Percentiles rank a stretch among this genome's conserved stretches.
These are phyloP conservation scores for Pseudomugil gertrudae DNA, from an alignment of 2,797 vertebrate genomes.

Conservation along the genomic window DNA sequence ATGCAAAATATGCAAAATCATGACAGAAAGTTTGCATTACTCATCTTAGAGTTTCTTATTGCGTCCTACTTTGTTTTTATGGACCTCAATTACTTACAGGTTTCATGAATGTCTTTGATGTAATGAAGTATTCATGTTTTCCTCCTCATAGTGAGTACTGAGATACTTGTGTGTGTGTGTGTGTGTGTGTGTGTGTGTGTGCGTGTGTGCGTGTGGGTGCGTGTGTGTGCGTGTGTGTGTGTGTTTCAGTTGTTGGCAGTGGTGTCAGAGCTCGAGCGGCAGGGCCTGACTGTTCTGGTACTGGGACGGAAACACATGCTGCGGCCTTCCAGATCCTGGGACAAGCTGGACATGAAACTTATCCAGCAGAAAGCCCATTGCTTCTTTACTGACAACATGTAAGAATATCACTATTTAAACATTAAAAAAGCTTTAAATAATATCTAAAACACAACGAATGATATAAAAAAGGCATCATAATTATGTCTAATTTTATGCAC, in stretches of 20 bases:
- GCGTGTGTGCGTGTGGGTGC: no score
- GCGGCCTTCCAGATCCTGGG: conserved; percentile 77
- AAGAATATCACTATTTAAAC: conserved; percentile 54
- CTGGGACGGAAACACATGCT: conserved; percentile 96
- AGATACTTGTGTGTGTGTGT: conserved; percentile 21
- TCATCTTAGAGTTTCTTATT: not conserved
- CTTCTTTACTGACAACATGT: conserved; percentile 96
- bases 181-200: no score
- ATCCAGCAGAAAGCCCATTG: conserved; percentile 88
- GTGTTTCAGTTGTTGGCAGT: conserved; percentile 84
- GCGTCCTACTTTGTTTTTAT: not conserved
- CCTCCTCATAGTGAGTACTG: not conserved
- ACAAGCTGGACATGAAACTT: conserved; percentile 81
- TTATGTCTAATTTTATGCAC: no score
- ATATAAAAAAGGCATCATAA: not conserved
- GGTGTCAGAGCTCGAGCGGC: conserved; percentile 81
- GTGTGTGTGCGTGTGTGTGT: no score
- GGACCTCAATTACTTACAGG: not conserved
- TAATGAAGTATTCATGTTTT: not conserved
- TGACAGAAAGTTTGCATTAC: not conserved
- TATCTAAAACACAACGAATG: not conserved
- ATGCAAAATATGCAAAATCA: not conserved
- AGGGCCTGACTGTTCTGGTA: conserved; percentile 85
- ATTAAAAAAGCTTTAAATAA: not conserved
- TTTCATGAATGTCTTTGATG: not conserved